Percentiles rank a stretch among this genome's conserved stretches.
These are phyloP conservation scores for Peromyscus californicus DNA, from an alignment of 2,113 vertebrate species.

Conservation along the genomic window DNA sequence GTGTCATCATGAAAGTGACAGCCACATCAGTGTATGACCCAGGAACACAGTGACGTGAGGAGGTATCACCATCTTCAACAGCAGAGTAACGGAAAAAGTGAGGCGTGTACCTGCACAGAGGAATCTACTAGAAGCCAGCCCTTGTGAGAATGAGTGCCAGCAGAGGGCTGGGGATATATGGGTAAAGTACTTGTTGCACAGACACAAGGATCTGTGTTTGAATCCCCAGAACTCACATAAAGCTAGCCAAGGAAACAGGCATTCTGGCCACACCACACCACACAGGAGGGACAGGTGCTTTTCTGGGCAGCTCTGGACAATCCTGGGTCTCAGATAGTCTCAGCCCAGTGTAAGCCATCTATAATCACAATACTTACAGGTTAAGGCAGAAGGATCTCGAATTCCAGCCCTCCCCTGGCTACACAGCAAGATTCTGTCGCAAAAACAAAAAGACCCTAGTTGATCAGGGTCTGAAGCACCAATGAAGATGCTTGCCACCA, in stretches of 20 bases:
- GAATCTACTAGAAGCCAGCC: not conserved
- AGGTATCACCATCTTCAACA: not conserved
- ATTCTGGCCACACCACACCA: not conserved
- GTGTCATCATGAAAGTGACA: no score
- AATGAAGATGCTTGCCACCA: not conserved
- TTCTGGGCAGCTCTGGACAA: not conserved
- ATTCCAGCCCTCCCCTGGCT: not conserved
- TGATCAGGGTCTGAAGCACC: no score
- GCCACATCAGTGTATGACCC: not conserved
- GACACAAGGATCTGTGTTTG: not conserved
- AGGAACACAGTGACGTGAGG: not conserved
- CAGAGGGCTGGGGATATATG: no score
- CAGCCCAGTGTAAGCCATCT: not conserved
- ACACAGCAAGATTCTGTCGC: not conserved
- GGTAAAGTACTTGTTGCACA: not conserved
- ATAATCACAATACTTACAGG: not conserved
- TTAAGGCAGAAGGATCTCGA: not conserved
- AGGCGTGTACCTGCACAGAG: rapidly evolving
- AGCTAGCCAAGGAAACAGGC: not conserved
- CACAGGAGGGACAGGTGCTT: not conserved
- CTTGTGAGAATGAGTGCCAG: not conserved
- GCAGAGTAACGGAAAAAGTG: not conserved
- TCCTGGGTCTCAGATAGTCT: not conserved
- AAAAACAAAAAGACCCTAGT: not conserved
- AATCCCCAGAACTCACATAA: not conserved